Conservation (phyloP, 2,888 invertebrate species). For the Papilio demoleus region DNA sequence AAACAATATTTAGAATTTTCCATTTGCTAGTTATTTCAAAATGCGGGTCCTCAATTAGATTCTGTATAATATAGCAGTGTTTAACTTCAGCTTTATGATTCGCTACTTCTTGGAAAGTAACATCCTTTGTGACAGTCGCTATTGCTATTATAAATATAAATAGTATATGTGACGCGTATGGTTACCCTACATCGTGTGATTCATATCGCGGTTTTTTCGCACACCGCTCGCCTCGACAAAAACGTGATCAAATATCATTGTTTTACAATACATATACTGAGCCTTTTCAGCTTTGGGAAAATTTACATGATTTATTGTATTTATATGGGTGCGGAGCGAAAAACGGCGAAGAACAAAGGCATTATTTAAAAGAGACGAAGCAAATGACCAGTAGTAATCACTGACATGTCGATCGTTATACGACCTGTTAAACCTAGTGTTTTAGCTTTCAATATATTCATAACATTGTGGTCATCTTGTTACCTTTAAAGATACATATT, state of each 20-base stretch:
- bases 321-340: not conserved
- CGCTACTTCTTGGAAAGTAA: no score
- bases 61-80: not conserved
- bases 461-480: not conserved
- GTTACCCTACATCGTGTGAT: not conserved
- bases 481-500: no score
- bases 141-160: no score
- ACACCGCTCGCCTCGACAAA: not conserved
- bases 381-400: no score
- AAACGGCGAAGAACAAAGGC: not conserved
- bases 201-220: conserved; percentile 18
- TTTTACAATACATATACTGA: not conserved
- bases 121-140: no score
- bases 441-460: not conserved
- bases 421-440: no score
- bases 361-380: no score
- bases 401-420: no score
- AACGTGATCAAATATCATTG: conserved; percentile 6
- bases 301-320: not conserved
- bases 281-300: not conserved
- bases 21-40: not conserved
- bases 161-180: not conserved
- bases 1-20: no score
- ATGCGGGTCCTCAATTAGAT: not conserved
- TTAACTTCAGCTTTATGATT: no score